Evolutionary conservation across 1,140 invertebrate genomes (phyloP), one percentile per base, ranked within the genome.

Genomic region (Gonatopus flavifemur): DNA sequence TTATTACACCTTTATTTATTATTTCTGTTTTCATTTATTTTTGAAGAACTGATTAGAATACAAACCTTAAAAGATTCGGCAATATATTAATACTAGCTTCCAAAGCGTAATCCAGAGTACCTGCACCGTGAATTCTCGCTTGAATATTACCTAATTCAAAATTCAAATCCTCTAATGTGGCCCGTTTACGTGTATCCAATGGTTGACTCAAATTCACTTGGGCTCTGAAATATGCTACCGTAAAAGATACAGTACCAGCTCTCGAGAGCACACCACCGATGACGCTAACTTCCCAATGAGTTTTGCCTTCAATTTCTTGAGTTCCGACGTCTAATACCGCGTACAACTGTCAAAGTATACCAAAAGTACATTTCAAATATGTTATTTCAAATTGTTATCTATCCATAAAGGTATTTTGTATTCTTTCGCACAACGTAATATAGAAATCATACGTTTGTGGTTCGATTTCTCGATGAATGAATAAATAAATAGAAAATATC

Each of bases 101-200:
- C 33, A 90, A 77, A 3, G 88, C 56, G 67, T 92, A 93, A 72
- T 93, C 90, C 12, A 90, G 35, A 0, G 89, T 91, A 28, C 90
- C 90, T 0, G 88, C 86, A 3, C 91, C 91, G 56, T 91, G 72
- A 39, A 76, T 63, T 24, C 75, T 62, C 0, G 89, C 78, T 72
- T 91, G 89, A 55, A 93, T 90, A 65, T 92, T 92, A 13, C 91
- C 91, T 57, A 93, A 67, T 72, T 89, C 88, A 12, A 93, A 72
- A 59, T 91, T 82, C 9, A 93, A 75, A 43, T 88, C 84, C 60
- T 87, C 84, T 8, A 92, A 81, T 49, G 78, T 73, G 1, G 88
- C 85, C 12, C 80, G 82, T 51, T 90, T 84, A 37, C 89, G 79
- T 0, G 86, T 88, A 63, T 94, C 89, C 40, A 91, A 70, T 0